A percentile compares a stretch with the other conserved stretches of the same genome.
These are phyloP conservation scores for Pasiphila rectangulata DNA, from an alignment of 2,888 invertebrate genomes.

Conservation along the genomic window DNA sequence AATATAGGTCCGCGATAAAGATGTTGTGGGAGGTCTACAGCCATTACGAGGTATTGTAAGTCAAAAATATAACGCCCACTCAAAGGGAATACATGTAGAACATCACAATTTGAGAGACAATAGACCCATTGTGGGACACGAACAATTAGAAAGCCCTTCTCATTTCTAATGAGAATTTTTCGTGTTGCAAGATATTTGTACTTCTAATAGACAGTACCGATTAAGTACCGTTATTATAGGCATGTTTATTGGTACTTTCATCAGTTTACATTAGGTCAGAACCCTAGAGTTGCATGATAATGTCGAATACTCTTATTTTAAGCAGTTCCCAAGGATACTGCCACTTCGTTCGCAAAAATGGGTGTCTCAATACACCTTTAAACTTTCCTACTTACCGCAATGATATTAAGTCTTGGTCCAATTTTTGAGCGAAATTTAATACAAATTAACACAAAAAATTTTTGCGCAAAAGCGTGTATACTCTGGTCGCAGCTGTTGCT, in stretches of 20 bases:
- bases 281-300: neutral
- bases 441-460: no score
- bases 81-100: constrained; percentile 29
- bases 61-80: constrained; percentile 35
- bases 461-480: no score
- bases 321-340: no score
- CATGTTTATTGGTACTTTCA: constrained; percentile 22
- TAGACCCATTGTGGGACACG: constrained; percentile 38
- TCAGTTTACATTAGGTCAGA: constrained; percentile 10
- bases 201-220: constrained; percentile 38
- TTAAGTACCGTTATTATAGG: constrained; percentile 31
- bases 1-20: constrained; percentile 21
- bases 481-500: no score
- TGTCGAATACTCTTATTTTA: no score
- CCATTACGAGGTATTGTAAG: constrained; percentile 29
- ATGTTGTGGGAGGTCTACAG: constrained; percentile 30
- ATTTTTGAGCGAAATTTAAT: no score
- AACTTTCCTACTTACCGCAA: no score
- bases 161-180: constrained; percentile 51
- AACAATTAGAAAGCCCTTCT: constrained; percentile 59
- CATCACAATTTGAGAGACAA: constrained; percentile 36
- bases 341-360: no score
- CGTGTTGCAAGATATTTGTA: constrained; percentile 48
- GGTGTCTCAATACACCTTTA: no score
- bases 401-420: no score